Evolutionary conservation across 2,113 vertebrate species (phyloP), one percentile per base, ranked within the genome.

Genomic region (Sialia sialis): DNA sequence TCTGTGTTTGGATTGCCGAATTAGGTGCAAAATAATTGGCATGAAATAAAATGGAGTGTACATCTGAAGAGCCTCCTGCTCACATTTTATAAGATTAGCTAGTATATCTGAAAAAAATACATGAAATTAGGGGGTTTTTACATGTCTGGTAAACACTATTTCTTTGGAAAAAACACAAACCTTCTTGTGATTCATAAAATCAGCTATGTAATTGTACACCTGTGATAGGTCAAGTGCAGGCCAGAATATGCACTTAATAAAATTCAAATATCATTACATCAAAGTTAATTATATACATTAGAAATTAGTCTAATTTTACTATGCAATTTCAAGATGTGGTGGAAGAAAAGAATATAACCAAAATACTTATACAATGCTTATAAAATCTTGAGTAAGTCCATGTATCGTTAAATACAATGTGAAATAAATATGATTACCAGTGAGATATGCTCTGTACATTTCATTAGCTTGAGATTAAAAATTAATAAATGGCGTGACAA

Each of bases 11-110:
- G 78, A 94, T 90, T 91, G 92, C 67, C 41, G 94, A 93, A 91
- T 94, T 96, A 88, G 93, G 92, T 89, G 89, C 86, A 94, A 96
- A 94, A 95, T 95, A 95, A 95, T 86, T 95, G 93, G 90, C 96
- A 95, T 2, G 19, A 90, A 92, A 93, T 91, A 95, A 94, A 95
- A 90, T 49, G 25, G 83, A 90, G 27, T 68, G 69, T 91, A 83
- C 82, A 95, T 93, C 90, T 95, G 88, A 97, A 93, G 72, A 95
- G n/a, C 92, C 82, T 94, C 93, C 94, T 97, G 93, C 68, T 95
- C 83, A 63, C n/a, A 46, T 88, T 94, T 95, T 67, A 44, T 44
- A 80, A 92, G 63, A 94, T 48, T 52, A 74, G 63, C n/a, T 86
- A 59, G 59, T 77, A 27, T 93, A 88, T 74, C 60, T 74, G 30